A percentile compares a stretch with the other conserved stretches of the same genome.
These are phyloP conservation scores for Lanistes nyassanus DNA, from an alignment of 1,140 invertebrate genomes.

Conservation along the genomic window DNA sequence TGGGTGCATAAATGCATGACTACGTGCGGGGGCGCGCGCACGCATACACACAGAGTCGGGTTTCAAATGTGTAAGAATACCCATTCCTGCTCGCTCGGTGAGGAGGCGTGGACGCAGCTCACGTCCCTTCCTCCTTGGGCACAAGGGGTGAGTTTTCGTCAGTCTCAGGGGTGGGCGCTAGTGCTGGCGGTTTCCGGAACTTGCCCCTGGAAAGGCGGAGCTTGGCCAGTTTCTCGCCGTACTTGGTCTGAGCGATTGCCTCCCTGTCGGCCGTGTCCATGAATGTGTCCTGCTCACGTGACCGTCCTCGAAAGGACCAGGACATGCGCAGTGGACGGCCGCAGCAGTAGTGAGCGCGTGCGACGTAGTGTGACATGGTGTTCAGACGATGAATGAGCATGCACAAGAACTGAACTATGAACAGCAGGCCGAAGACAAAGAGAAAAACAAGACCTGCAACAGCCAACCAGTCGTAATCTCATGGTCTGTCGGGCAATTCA, in stretches of 20 bases:
- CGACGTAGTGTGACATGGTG: conserved; percentile 93
- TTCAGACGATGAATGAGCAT: conserved; percentile 78
- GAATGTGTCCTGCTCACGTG: neutral
- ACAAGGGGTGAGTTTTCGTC: too few species aligned
- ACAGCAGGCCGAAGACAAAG: conserved; percentile 65
- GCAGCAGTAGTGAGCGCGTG: conserved; percentile 50
- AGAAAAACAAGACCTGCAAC: conserved; percentile 66
- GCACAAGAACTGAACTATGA: conserved; percentile 67
- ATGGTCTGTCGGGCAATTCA: neutral
- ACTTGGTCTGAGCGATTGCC: too few species aligned
- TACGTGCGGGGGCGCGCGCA: neutral
- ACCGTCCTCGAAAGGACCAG: conserved; percentile 33
- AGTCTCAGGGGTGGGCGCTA: too few species aligned
- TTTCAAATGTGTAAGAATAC: neutral
- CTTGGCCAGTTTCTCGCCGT: too few species aligned
- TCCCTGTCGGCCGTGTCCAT: too few species aligned
- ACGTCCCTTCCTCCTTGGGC: too few species aligned
- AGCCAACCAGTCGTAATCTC: neutral
- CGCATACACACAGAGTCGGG: neutral
- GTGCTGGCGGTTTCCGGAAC: too few species aligned
- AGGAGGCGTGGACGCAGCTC: too few species aligned
- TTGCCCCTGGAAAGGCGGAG: too few species aligned
- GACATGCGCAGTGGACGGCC: conserved; percentile 35
- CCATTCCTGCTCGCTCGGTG: too few species aligned
- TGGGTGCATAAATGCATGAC: too few species aligned